Evolutionary conservation across 2,797 vertebrate species (phyloP).

Genomic region (Amblyraja radiata): DNA sequence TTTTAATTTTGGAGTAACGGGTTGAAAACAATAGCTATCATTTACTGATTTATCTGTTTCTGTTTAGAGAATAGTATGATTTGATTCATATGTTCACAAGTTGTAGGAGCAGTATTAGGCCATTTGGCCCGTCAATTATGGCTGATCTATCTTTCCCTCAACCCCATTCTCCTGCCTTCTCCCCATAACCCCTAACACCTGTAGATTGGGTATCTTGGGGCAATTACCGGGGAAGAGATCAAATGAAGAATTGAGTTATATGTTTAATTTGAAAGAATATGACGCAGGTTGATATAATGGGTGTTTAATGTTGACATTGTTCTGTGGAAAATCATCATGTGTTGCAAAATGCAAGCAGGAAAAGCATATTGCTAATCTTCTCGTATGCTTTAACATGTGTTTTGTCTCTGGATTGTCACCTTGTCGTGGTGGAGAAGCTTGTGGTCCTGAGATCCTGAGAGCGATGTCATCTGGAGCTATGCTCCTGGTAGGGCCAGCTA

Average conservation of each 20-base stretch:
- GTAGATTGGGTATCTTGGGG: too few species aligned
- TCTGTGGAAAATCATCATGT: background rate
- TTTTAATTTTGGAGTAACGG: background rate
- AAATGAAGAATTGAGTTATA: background rate
- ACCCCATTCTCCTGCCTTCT: too few species aligned
- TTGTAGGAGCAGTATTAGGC: too few species aligned
- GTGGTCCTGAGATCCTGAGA: too few species aligned
- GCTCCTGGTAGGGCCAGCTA: too few species aligned
- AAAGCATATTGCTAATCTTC: background rate
- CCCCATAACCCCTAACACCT: too few species aligned
- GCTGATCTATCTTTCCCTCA: too few species aligned
- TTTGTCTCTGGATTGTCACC: too few species aligned
- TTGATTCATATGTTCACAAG: background rate
- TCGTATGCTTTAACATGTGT: background rate
- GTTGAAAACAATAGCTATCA: background rate
- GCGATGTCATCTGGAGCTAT: too few species aligned
- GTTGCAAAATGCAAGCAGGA: background rate
- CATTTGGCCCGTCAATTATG: too few species aligned
- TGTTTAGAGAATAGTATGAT: background rate
- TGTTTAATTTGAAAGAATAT: background rate
- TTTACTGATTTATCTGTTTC: background rate
- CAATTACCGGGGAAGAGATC: background rate
- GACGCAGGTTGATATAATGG: background rate
- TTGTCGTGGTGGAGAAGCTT: too few species aligned
- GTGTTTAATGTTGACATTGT: background rate